Conservation (phyloP, 1,140 invertebrate genomes). For the Bombus superbus region DNA sequence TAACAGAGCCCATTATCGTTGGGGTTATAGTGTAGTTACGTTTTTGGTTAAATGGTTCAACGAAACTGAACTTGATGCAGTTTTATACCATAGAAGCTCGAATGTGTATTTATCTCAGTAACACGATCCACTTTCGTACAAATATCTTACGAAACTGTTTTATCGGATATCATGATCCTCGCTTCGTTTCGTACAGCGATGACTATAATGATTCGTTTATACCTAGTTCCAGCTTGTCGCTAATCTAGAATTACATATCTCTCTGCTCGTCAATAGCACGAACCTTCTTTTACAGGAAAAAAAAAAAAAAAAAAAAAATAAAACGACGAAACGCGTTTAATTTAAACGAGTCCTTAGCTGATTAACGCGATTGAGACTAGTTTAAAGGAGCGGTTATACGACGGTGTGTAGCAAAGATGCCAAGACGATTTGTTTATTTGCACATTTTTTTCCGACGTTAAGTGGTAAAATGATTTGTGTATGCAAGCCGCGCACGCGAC, state of each 20-base stretch:
- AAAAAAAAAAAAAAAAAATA: no score
- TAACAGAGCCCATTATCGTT: accelerated
- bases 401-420: no score
- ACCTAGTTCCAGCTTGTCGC: no score
- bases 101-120: no score
- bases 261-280: not conserved
- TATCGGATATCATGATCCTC: no score
- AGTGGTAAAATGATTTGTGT: conserved; percentile 36
- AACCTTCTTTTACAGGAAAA: not conserved
- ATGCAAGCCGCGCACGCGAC: not conserved
- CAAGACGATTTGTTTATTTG: not conserved
- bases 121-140: accelerated
- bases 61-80: not conserved
- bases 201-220: not conserved
- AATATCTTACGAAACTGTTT: no score
- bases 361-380: not conserved
- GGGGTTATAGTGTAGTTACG: not conserved
- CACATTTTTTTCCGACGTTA: conserved; percentile 16
- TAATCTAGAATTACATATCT: not conserved
- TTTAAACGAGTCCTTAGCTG: not conserved
- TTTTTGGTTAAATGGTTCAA: not conserved
- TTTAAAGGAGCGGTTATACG: not conserved
- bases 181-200: no score
- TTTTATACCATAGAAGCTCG: not conserved
- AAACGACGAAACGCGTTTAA: not conserved